Evolutionary conservation across 2,888 invertebrate species (phyloP).

Genomic region (Beris chalybata): DNA sequence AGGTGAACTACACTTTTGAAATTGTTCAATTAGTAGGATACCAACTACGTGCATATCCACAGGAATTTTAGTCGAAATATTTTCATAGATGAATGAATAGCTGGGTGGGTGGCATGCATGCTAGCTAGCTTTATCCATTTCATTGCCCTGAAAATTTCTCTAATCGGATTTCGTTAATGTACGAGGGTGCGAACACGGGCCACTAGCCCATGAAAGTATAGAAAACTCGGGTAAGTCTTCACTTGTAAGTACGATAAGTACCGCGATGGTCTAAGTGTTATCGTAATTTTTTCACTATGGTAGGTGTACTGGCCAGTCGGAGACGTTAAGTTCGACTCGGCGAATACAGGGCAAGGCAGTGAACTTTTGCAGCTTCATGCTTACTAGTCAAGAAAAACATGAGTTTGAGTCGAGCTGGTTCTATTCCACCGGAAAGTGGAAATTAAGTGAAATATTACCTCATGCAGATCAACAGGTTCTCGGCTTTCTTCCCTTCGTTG

Average conservation of each 20-base stretch:
- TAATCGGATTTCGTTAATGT: slow-evolving; percentile 7
- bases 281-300: too few species aligned
- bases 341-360: slow-evolving; percentile 17
- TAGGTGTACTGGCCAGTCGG: too few species aligned
- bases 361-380: slow-evolving; percentile 16
- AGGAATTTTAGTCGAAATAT: not conserved
- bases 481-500: not conserved
- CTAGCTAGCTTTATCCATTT: not conserved
- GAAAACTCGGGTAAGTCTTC: too few species aligned
- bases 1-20: too few species aligned
- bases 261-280: too few species aligned
- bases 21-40: too few species aligned
- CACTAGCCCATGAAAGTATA: too few species aligned
- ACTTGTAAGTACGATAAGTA: too few species aligned
- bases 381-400: not conserved
- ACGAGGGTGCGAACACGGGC: slow-evolving; percentile 1
- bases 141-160: slow-evolving; percentile 2
- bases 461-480: slow-evolving; percentile 29
- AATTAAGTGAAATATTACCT: slow-evolving; percentile 27
- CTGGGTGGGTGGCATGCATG: slow-evolving; percentile 4
- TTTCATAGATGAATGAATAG: not conserved
- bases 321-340: not conserved
- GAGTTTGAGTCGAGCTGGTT: not conserved
- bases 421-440: slow-evolving; percentile 29
- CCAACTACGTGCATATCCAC: too few species aligned